A percentile compares a stretch with the other conserved stretches of the same genome.
Evolutionary conservation across 2,113 vertebrate genomes (phyloP).

Genomic region (Trinectes maculatus): DNA sequence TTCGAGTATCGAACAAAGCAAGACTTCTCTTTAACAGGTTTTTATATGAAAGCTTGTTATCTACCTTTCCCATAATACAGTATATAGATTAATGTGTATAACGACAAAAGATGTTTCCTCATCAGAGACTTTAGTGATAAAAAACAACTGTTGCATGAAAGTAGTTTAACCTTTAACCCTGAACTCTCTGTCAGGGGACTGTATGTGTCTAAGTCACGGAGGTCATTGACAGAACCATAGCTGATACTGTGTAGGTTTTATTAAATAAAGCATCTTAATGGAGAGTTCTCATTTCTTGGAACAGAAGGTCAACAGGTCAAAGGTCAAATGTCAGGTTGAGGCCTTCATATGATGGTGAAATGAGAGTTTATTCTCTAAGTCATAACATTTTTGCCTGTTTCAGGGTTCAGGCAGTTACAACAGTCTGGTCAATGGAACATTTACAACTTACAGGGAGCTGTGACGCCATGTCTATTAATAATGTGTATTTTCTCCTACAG

Average conservation of each 20-base stretch:
- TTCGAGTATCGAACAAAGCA: not conserved
- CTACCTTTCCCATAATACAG: too few relatives aligned
- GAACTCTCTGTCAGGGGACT: not conserved
- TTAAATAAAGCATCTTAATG: not conserved
- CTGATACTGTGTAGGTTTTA: not conserved
- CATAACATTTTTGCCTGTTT: not conserved
- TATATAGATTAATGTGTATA: too few relatives aligned
- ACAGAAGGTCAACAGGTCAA: too few relatives aligned
- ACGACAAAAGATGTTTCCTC: too few relatives aligned
- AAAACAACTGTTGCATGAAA: slow-evolving; percentile 9
- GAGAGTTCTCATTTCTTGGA: too few relatives aligned
- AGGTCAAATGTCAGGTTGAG: too few relatives aligned
- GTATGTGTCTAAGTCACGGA: slow-evolving; percentile 14
- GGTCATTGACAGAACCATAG: not conserved
- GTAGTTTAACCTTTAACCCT: not conserved
- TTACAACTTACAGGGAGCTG: not conserved
- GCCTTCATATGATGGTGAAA: too few relatives aligned
- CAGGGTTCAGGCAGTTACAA: not conserved
- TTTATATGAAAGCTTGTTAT: too few relatives aligned
- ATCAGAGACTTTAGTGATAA: too few relatives aligned
- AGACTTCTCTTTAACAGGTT: too few relatives aligned
- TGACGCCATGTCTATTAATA: not conserved
- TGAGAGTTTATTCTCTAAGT: not conserved
- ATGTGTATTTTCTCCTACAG: not conserved
- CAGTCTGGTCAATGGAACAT: not conserved